Percentiles rank a stretch among this genome's conserved stretches.
phyloP scores from a whole-genome alignment of 1,140 invertebrate genomes.

The Neotoxoptera formosana region DNA sequence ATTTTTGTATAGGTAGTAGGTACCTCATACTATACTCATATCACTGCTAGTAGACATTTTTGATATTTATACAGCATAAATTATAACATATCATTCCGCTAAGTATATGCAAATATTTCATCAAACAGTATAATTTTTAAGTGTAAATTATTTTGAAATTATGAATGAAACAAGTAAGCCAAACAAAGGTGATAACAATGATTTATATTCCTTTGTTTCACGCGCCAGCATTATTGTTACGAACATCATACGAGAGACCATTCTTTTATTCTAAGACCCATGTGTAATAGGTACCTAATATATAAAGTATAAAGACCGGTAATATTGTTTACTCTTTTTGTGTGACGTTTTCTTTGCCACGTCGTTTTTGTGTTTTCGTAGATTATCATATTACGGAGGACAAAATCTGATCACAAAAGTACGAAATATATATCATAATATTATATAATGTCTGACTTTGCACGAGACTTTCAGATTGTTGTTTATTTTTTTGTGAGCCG shows the following conservation, averaged over 20 bases:
- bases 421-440: background rate
- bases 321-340: background rate
- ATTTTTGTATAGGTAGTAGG: background rate
- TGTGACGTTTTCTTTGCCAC: background rate
- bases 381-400: background rate
- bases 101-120: background rate
- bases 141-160: background rate
- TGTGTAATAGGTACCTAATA: background rate
- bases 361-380: background rate
- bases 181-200: background rate
- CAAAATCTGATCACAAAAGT: background rate
- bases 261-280: background rate
- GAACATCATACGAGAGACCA: background rate
- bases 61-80: background rate
- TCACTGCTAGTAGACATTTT: background rate
- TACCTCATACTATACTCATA: background rate
- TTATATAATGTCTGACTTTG: background rate
- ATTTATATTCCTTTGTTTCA: background rate
- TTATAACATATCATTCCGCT: background rate
- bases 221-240: background rate
- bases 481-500: background rate
- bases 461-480: background rate
- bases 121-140: background rate
- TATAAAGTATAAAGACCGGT: background rate
- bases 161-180: no score